A percentile compares a stretch with the other conserved stretches of the same genome.
These are phyloP conservation scores for Neolamprologus longior DNA, from an alignment of 2,113 vertebrate species.

Conservation along the genomic window DNA sequence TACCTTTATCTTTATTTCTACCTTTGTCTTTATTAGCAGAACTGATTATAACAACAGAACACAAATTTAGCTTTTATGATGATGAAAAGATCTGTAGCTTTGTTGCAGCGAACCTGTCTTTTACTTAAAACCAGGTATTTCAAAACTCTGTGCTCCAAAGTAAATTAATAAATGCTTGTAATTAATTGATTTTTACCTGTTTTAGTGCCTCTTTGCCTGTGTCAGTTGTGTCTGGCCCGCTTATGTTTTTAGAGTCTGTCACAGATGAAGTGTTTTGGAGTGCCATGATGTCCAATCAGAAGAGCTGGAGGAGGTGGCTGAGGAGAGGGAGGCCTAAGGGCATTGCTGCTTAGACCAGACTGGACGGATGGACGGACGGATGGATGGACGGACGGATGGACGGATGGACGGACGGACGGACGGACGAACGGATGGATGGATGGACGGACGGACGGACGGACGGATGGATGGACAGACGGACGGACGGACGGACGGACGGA, in stretches of 20 bases:
- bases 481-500: accelerated
- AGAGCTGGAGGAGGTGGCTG: neutral
- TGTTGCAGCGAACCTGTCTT: neutral
- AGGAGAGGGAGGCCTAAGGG: neutral
- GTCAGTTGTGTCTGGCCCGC: accelerated
- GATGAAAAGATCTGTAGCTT: neutral
- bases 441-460: accelerated
- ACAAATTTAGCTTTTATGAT: neutral
- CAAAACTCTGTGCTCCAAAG: neutral
- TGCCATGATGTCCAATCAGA: neutral
- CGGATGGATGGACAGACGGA: accelerated
- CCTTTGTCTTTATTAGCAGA: neutral
- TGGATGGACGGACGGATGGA: accelerated
- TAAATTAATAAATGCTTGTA: neutral
- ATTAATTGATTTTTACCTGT: neutral
- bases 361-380: accelerated
- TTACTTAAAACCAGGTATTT: neutral
- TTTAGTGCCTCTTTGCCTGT: neutral
- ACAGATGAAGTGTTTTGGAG: neutral
- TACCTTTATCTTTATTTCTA: neutral
- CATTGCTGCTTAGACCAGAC: neutral
- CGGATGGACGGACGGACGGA: accelerated
- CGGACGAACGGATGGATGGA: accelerated
- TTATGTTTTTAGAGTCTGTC: neutral
- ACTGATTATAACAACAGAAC: neutral